Conservation (phyloP, 2,797 vertebrate genomes). For the Sebastes melanostomus region DNA sequence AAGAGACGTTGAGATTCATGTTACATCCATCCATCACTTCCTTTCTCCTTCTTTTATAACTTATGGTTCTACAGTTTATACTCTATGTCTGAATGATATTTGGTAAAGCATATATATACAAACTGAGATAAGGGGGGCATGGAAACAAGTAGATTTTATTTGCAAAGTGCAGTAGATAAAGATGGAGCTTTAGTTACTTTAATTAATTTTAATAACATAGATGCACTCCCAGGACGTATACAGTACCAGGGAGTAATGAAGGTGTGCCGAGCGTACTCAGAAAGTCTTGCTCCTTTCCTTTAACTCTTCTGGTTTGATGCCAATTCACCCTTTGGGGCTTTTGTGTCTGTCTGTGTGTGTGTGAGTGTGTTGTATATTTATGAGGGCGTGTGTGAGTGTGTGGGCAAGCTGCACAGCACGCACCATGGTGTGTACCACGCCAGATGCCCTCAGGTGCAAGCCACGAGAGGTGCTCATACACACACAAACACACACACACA, state of each 20-base stretch:
- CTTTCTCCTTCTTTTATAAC: not conserved
- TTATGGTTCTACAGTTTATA: not conserved
- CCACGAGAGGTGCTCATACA: not conserved
- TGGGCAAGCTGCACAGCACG: constrained; percentile 50
- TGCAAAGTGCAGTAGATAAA: not conserved
- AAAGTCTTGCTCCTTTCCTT: constrained; percentile 22
- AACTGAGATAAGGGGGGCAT: not conserved
- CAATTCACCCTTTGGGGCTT: constrained; percentile 22
- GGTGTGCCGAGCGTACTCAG: not conserved
- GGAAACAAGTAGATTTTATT: not conserved
- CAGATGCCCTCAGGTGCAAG: constrained; percentile 61
- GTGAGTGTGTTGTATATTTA: constrained; percentile 5
- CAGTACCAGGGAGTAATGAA: not conserved
- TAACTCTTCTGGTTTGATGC: constrained; percentile 11
- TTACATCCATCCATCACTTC: not conserved
- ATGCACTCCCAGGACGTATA: not conserved
- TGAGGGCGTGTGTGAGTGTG: constrained; percentile 40
- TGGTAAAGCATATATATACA: no score
- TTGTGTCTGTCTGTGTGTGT: constrained; percentile 3
- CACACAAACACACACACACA: not conserved
- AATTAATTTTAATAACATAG: not conserved
- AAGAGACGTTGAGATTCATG: not conserved
- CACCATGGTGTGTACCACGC: constrained; percentile 47
- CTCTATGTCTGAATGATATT: no score
- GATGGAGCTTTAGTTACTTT: not conserved